Conservation (phyloP, 2,113 vertebrate species). For the Lophotis ruficrista region DNA sequence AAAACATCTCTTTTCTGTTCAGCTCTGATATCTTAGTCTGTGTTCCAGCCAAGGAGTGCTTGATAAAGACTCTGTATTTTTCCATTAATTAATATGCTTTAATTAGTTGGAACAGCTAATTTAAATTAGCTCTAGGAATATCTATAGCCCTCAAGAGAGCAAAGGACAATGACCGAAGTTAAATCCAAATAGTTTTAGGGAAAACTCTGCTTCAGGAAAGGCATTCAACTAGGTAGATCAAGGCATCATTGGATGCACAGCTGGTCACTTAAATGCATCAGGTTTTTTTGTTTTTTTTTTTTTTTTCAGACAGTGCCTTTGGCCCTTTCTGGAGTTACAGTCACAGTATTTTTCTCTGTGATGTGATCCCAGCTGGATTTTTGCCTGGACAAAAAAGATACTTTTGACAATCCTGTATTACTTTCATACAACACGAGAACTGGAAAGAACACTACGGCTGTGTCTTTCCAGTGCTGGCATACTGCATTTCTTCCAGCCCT, state of each 20-base stretch:
- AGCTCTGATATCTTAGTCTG: neutral
- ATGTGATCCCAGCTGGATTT: neutral
- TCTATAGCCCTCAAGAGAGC: neutral
- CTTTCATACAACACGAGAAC: neutral
- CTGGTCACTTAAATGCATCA: neutral
- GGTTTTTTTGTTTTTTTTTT: neutral
- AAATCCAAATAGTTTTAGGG: neutral
- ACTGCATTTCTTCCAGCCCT: neutral
- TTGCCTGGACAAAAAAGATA: neutral
- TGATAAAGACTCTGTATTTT: slow-evolving; percentile 1
- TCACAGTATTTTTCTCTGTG: neutral
- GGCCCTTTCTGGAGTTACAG: neutral
- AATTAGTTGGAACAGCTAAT: slow-evolving; percentile 32
- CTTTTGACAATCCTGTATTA: neutral
- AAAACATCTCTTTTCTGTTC: neutral
- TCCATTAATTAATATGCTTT: slow-evolving; percentile 36
- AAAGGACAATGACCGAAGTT: neutral
- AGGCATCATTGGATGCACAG: neutral
- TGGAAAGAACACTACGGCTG: neutral
- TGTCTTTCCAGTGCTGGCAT: neutral
- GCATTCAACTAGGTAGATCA: neutral
- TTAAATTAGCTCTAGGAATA: slow-evolving; percentile 16
- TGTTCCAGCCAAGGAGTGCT: neutral
- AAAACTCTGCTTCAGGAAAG: neutral
- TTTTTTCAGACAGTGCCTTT: neutral